Evolutionary conservation across 1,140 invertebrate species (phyloP), one percentile per base, ranked within the genome.

Genomic region (Nephila pilipes): DNA sequence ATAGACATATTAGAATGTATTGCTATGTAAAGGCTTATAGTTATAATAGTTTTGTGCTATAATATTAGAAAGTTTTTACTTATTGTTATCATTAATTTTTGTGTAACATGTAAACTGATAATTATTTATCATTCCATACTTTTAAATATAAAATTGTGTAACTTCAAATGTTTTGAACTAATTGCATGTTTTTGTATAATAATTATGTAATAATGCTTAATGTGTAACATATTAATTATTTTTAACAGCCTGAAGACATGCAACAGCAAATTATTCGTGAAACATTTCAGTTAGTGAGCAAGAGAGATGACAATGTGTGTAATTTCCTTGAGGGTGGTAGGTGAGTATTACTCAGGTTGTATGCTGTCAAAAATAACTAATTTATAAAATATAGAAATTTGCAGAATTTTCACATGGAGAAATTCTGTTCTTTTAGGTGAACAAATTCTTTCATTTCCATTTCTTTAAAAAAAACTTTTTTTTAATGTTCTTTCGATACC

Each of bases 201-300:
- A n/a, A n/a, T 8, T n/a, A 5, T 63, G n/a, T 63, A 25, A 75
- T 14, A 32, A 18, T 75, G 5, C 5, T 36, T 75, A 32, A 14
- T 18, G 60, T 93, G 29, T 22, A 32, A 85, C 92, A 94, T 93
- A 92, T 94, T 93, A 8, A 92, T 3, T 87, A 94, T 89, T 95
- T 96, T 96, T 25, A 63, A 91, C 95, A 99, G 99, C 97, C 98
- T 96, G 99, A 99, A 97, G 99, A 99, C 95, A 97, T 99, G 97
- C 99, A 99, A 95, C 99, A 99, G 95, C 99, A 99, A 96, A 99
- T 99, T 94, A 98, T 99, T 93, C 98, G 99, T 95, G 99, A 99
- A 96, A 99, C 99, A 69, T 99, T 99, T 95, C 99, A 99, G 95
- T 96, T 99, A 94, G 99, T 99, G 0, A 99, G 99, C 0, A 99